Conservation (phyloP, 2,797 vertebrate species). For the Rhabdophis nuchalis region DNA sequence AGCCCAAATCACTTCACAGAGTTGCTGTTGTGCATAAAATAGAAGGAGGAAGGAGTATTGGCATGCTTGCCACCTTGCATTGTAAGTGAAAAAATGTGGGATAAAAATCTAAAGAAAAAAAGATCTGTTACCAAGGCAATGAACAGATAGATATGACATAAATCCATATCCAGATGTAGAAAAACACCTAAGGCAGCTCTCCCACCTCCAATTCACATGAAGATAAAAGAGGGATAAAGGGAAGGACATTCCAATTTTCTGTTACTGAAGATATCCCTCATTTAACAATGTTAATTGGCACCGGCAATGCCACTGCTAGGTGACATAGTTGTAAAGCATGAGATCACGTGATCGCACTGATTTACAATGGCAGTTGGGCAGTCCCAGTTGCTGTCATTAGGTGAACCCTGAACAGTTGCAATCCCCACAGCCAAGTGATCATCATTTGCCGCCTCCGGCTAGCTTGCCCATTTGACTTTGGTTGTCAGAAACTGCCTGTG, state of each 20-base stretch:
- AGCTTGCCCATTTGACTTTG: background rate
- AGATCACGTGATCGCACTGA: background rate
- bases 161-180: background rate
- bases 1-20: background rate
- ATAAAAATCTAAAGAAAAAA: background rate
- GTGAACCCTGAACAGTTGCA: background rate
- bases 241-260: background rate
- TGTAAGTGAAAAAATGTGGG: background rate
- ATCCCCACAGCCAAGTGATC: background rate
- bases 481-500: background rate
- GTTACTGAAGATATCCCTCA: background rate
- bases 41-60: background rate
- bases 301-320: background rate
- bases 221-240: background rate
- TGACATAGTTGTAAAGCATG: background rate
- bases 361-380: background rate
- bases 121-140: background rate
- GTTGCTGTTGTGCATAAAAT: background rate
- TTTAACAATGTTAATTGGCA: background rate
- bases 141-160: background rate
- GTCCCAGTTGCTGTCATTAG: background rate
- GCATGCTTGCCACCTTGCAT: background rate
- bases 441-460: background rate
- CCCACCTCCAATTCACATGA: background rate
- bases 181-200: background rate